phyloP scores from a whole-genome alignment of 2,113 vertebrate genomes.

The Mandrillus leucophaeus region DNA sequence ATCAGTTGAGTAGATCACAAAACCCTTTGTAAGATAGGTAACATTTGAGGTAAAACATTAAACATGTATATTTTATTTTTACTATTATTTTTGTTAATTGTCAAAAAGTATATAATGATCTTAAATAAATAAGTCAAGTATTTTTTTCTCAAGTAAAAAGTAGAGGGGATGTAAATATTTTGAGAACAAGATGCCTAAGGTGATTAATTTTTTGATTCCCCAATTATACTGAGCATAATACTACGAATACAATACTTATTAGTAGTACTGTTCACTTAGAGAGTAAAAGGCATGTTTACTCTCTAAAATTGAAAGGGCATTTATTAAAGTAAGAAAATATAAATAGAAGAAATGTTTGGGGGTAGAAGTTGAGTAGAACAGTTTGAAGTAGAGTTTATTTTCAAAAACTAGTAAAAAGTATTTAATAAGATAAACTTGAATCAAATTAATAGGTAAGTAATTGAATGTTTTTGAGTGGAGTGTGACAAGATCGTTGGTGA shows the following conservation, averaged over 20 bases:
- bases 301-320: neutral
- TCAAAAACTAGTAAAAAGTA: neutral
- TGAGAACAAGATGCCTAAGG: neutral
- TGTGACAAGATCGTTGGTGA: neutral
- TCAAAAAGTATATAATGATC: neutral
- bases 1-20: neutral
- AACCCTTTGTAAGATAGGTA: neutral
- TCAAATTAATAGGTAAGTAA: neutral
- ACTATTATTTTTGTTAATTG: neutral
- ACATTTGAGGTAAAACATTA: neutral
- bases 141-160: neutral
- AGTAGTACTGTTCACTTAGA: neutral
- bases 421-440: neutral
- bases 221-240: neutral
- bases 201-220: neutral
- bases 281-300: neutral
- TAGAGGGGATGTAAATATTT: neutral
- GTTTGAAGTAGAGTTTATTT: neutral
- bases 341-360: neutral
- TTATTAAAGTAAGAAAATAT: neutral
- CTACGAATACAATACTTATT: neutral
- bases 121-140: slow-evolving; percentile 1
- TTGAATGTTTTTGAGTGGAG: neutral
- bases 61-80: neutral
- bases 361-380: neutral